These are phyloP conservation scores for Leptogaster cylindrica DNA, from an alignment of 2,888 invertebrate genomes.

Conservation along the genomic window DNA sequence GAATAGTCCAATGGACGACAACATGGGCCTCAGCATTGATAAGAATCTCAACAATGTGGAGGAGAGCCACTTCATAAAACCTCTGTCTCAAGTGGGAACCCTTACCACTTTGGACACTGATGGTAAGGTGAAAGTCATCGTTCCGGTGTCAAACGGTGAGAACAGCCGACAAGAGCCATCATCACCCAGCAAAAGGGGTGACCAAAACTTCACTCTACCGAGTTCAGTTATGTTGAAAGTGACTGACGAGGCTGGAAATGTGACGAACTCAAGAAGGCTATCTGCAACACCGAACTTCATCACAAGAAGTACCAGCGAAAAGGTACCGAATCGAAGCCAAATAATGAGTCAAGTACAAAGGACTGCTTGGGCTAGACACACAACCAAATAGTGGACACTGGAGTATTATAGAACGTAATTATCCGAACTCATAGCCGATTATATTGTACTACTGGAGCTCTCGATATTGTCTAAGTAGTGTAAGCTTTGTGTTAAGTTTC, in stretches of 20 bases:
- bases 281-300: conserved; percentile 70
- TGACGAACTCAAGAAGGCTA: conserved; percentile 61
- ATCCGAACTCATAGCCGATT: neutral
- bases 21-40: conserved; percentile 57
- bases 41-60: conserved; percentile 64
- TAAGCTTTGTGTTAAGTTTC: conserved; percentile 22
- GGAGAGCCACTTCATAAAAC: conserved; percentile 71
- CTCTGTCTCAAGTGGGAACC: conserved; percentile 70
- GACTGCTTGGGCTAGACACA: conserved; percentile 85
- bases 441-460: neutral
- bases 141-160: conserved; percentile 65
- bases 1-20: conserved; percentile 55
- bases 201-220: conserved; percentile 54
- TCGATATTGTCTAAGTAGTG: neutral
- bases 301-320: conserved; percentile 82
- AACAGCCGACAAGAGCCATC: conserved; percentile 54
- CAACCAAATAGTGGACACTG: conserved; percentile 71
- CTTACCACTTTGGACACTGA: conserved; percentile 68
- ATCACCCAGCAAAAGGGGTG: conserved; percentile 54
- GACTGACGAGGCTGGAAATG: conserved; percentile 63
- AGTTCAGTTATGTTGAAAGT: conserved; percentile 67
- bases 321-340: conserved; percentile 84
- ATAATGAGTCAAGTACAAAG: conserved; percentile 83
- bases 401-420: conserved; percentile 44
- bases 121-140: conserved; percentile 69